phyloP scores from a whole-genome alignment of 2,113 vertebrate genomes.

The Nyctibius bracteatus region DNA sequence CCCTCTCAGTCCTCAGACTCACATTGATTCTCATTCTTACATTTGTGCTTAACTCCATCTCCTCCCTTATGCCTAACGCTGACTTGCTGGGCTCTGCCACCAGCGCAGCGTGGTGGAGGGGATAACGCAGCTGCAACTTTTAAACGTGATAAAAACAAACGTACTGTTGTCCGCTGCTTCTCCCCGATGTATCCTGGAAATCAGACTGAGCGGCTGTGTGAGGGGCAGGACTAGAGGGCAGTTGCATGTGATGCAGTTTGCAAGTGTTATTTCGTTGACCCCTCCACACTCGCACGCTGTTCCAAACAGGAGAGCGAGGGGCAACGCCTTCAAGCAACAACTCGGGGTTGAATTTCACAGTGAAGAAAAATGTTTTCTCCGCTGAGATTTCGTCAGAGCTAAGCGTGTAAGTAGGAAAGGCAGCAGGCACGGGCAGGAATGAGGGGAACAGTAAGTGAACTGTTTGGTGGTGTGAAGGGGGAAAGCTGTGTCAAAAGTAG shows the following conservation, averaged over 20 bases:
- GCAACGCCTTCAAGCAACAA: background rate
- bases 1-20: background rate
- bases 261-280: background rate
- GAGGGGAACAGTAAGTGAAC: background rate
- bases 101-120: background rate
- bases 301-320: background rate
- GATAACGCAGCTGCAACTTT: background rate
- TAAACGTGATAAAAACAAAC: background rate
- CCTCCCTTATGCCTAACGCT: background rate
- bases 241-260: accelerated
- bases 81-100: background rate
- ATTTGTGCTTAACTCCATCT: background rate
- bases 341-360: accelerated
- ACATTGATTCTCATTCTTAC: background rate
- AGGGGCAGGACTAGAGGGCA: background rate
- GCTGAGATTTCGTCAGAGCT: background rate
- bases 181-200: accelerated
- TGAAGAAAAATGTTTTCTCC: background rate
- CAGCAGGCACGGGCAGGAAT: background rate
- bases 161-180: background rate
- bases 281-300: accelerated
- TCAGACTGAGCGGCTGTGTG: background rate
- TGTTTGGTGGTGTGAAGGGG: background rate
- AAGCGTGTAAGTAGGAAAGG: background rate
- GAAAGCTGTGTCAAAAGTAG: background rate